Percentiles rank a stretch among this genome's conserved stretches.
phyloP scores from a whole-genome alignment of 2,888 invertebrate species.

The Drosophila crucigera region DNA sequence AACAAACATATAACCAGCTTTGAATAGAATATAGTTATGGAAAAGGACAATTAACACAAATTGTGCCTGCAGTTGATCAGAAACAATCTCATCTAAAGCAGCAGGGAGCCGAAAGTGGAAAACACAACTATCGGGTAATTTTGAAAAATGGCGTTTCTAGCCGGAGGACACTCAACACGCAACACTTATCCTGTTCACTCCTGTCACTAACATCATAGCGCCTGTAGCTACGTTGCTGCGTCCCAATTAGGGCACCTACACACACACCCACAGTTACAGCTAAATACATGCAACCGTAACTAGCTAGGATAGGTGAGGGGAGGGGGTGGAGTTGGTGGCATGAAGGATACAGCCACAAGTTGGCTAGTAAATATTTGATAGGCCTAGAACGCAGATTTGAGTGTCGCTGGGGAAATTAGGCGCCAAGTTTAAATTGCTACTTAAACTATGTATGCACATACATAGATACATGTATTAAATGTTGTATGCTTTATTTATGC shows the following conservation, averaged over 20 bases:
- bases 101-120: slow-evolving; percentile 9
- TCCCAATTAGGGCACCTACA: slow-evolving; percentile 20
- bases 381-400: slow-evolving; percentile 64
- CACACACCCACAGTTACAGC: neutral
- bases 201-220: slow-evolving; percentile 28
- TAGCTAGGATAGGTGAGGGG: neutral
- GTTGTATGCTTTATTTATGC: slow-evolving; percentile 61
- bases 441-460: slow-evolving; percentile 50
- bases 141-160: neutral
- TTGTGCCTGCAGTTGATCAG: neutral
- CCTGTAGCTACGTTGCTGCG: slow-evolving; percentile 37
- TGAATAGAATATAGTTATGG: neutral
- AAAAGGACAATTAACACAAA: neutral
- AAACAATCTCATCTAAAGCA: slow-evolving; percentile 18
- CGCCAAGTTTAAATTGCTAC: slow-evolving; percentile 61
- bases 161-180: slow-evolving; percentile 30
- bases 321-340: neutral
- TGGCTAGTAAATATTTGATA: slow-evolving; percentile 69
- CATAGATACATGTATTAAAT: slow-evolving; percentile 38
- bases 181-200: slow-evolving; percentile 38
- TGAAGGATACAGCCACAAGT: slow-evolving; percentile 50
- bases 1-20: neutral
- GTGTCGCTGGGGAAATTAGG: slow-evolving; percentile 69
- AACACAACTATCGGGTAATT: slow-evolving; percentile 13
- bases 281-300: slow-evolving; percentile 7